Conservation (phyloP, 2,797 vertebrate genomes). For the Mionectes olivaceus region DNA sequence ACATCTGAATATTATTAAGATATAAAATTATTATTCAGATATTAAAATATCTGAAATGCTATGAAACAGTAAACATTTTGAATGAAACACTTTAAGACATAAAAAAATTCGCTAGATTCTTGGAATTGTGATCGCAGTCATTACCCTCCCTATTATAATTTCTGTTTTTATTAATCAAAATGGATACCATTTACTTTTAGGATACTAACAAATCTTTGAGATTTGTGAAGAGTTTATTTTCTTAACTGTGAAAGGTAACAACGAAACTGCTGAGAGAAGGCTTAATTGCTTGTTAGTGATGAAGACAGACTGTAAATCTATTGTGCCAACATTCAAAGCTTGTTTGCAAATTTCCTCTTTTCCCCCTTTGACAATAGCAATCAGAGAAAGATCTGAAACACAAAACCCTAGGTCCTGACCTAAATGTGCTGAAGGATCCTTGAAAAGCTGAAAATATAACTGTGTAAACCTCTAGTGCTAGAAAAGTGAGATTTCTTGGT, state of each 20-base stretch:
- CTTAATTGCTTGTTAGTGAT: not conserved
- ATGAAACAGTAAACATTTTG: not conserved
- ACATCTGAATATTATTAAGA: not conserved
- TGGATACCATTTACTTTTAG: not conserved
- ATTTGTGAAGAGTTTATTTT: not conserved
- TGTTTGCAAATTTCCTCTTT: not conserved
- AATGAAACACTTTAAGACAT: not conserved
- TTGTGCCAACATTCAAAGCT: not conserved
- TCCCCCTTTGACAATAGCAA: not conserved
- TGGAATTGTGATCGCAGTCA: not conserved
- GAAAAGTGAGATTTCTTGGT: not conserved
- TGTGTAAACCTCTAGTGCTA: not conserved
- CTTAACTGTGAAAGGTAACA: not conserved
- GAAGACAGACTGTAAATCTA: not conserved
- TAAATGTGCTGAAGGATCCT: not conserved
- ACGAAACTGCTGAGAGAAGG: not conserved
- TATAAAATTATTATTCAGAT: no score
- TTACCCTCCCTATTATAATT: not conserved
- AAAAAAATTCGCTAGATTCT: not conserved
- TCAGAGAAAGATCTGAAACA: not conserved
- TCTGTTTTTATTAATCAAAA: not conserved
- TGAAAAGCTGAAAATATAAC: not conserved
- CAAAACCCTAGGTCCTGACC: not conserved
- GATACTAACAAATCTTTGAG: not conserved
- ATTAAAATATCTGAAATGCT: not conserved